phyloP scores from a whole-genome alignment of 2,113 vertebrate genomes.

The Hiodon tergisus region DNA sequence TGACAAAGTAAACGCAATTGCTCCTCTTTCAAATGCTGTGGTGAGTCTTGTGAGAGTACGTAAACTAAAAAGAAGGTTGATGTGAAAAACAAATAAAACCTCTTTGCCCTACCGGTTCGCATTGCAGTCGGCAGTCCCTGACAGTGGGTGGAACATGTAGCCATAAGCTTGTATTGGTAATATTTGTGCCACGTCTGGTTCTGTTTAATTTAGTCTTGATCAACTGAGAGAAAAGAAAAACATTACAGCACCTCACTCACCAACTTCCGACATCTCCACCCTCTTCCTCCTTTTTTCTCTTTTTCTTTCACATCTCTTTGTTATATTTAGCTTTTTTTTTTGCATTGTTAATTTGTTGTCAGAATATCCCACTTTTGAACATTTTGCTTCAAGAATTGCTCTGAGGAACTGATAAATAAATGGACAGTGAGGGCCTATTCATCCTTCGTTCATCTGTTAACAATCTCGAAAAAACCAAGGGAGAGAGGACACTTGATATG shows the following conservation, averaged over 20 bases:
- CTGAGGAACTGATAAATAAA: too few species aligned
- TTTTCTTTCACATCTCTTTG: not conserved
- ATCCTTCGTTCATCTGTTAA: too few species aligned
- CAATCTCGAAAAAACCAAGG: not conserved
- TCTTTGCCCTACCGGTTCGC: conserved; percentile 10
- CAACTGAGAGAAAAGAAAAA: conserved; percentile 16
- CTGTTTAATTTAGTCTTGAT: conserved; percentile 13
- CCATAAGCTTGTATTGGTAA: not conserved
- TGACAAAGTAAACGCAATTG: not conserved
- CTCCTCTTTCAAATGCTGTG: conserved; percentile 10
- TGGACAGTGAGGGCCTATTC: too few species aligned
- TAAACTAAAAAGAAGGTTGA: too few species aligned
- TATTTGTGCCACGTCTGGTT: conserved; percentile 18
- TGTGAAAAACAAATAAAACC: not conserved
- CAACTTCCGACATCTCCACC: not conserved
- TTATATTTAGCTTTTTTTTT: not conserved
- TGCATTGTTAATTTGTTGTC: not conserved
- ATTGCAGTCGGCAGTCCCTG: not conserved
- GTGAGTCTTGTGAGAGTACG: not conserved
- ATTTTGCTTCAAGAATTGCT: too few species aligned
- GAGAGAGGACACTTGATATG: not conserved
- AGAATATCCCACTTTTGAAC: not conserved
- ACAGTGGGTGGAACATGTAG: not conserved
- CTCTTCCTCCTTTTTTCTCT: not conserved
- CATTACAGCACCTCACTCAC: not conserved